A percentile compares a stretch with the other conserved stretches of the same genome.
phyloP scores from a whole-genome alignment of 2,797 vertebrate species.

The Potorous gilbertii region DNA sequence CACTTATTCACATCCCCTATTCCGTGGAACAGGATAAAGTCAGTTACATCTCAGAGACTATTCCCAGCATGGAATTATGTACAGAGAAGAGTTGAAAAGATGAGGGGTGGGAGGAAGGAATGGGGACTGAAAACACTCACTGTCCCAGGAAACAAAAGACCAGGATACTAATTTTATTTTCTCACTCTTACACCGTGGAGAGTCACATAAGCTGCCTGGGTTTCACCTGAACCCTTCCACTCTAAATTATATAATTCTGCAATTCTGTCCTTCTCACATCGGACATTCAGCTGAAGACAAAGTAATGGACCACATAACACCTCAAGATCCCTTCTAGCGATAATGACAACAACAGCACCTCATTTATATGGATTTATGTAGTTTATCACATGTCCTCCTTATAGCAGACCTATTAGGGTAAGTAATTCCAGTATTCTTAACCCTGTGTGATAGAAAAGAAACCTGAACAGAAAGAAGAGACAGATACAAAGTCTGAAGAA shows the following conservation, averaged over 20 bases:
- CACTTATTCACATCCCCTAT: neutral
- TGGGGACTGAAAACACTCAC: neutral
- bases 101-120: neutral
- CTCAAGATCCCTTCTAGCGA: neutral
- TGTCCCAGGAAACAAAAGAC: neutral
- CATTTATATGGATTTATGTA: neutral
- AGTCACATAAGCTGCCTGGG: neutral
- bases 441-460: neutral
- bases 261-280: neutral
- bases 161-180: neutral
- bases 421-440: neutral
- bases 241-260: neutral
- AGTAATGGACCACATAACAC: neutral
- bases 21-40: neutral
- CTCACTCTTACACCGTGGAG: neutral
- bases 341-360: neutral
- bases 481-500: neutral
- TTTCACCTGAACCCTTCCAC: neutral
- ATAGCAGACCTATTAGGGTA: neutral
- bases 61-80: neutral
- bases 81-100: neutral
- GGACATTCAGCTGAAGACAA: neutral
- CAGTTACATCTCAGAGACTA: neutral
- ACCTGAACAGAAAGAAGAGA: neutral
- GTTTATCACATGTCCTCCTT: neutral